phyloP scores from a whole-genome alignment of 2,888 invertebrate genomes.

The Phrixothrix hirtus region DNA sequence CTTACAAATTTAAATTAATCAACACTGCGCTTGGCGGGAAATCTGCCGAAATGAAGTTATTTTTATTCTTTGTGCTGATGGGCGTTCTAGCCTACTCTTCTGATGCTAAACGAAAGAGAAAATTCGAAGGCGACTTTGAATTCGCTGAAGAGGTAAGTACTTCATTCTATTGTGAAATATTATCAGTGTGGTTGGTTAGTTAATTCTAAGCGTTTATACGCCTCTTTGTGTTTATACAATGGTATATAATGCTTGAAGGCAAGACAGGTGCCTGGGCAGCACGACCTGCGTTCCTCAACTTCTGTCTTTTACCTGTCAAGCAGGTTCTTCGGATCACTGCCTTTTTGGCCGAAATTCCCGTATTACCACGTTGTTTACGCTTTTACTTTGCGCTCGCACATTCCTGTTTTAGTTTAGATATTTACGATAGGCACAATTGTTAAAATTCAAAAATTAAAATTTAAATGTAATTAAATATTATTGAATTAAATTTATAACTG shows the following conservation, averaged over 20 bases:
- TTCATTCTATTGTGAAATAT: conserved; percentile 7
- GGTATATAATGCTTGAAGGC: conserved; percentile 21
- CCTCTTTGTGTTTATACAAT: conserved; percentile 26
- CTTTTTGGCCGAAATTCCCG: conserved; percentile 32
- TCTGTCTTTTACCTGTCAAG: conserved; percentile 41
- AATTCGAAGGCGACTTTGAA: conserved; percentile 78
- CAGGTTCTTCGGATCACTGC: conserved; percentile 38
- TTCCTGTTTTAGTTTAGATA: conserved; percentile 4
- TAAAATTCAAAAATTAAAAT: no score
- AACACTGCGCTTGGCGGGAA: conserved; percentile 19
- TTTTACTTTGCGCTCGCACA: conserved; percentile 12
- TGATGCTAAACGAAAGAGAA: conserved; percentile 66
- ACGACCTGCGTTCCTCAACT: conserved; percentile 33
- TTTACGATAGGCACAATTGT: no score
- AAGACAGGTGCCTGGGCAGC: conserved; percentile 33
- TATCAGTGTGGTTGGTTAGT: conserved; percentile 12
- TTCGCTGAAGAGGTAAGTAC: conserved; percentile 75
- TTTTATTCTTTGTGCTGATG: conserved; percentile 54
- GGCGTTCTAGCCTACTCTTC: conserved; percentile 51
- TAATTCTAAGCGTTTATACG: conserved; percentile 10
- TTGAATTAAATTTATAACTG: no score
- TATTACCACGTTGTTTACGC: conserved; percentile 26
- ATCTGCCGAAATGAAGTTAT: conserved; percentile 53
- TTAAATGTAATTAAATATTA: no score
- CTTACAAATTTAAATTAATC: conserved; percentile 13